These are phyloP conservation scores for Mizuhopecten yessoensis DNA, from an alignment of 1,140 invertebrate species.

Conservation along the genomic window DNA sequence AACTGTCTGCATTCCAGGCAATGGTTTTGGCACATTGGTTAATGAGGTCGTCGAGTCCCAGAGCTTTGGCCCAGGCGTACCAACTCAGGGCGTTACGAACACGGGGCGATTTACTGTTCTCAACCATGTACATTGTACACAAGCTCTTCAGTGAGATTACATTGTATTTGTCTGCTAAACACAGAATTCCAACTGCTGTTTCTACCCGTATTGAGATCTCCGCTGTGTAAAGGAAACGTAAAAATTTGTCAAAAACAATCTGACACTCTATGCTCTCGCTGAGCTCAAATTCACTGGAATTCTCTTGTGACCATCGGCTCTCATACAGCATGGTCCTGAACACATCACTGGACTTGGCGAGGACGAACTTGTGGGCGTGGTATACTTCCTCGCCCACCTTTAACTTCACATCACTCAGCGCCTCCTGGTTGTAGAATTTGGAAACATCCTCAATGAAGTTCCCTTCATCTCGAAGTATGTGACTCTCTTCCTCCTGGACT, in stretches of 20 bases:
- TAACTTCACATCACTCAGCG: conserved; percentile 81
- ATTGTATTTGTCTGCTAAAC: conserved; percentile 83
- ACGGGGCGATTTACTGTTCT: conserved; percentile 78
- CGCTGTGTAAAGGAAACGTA: conserved; percentile 82
- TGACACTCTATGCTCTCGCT: conserved; percentile 82
- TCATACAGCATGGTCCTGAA: conserved; percentile 82
- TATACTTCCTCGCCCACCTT: conserved; percentile 77
- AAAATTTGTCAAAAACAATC: conserved; percentile 81
- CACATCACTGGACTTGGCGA: conserved; percentile 83
- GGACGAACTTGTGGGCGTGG: conserved; percentile 81
- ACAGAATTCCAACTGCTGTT: conserved; percentile 81
- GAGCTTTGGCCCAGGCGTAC: conserved; percentile 82
- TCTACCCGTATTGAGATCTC: conserved; percentile 78
- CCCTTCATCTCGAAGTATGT: conserved; percentile 78
- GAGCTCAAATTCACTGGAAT: conserved; percentile 75
- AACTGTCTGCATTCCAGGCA: conserved; percentile 81
- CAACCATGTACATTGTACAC: conserved; percentile 81
- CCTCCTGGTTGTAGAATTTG: conserved; percentile 80
- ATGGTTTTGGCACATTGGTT: conserved; percentile 81
- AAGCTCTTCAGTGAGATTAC: conserved; percentile 81
- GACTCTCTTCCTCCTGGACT: conserved; percentile 44
- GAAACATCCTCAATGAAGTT: conserved; percentile 81
- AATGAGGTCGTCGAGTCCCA: conserved; percentile 77
- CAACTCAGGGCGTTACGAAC: conserved; percentile 81
- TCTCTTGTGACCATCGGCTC: conserved; percentile 74